Evolutionary conservation across 1,140 invertebrate species (phyloP).

Genomic region (Sarcophaga bullata): DNA sequence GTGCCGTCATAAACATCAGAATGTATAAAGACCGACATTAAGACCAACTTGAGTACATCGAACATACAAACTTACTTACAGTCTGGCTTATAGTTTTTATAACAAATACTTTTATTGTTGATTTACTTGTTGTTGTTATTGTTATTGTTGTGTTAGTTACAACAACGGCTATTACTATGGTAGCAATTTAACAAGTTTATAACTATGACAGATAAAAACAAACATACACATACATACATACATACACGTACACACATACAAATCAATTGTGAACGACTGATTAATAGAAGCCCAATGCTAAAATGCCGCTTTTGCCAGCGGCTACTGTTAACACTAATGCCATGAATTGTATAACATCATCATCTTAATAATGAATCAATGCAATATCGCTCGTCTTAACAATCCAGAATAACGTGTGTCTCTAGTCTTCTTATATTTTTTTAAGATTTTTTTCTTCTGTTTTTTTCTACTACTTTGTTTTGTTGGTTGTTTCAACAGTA

Average conservation of each 20-base stretch:
- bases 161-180: neutral
- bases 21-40: neutral
- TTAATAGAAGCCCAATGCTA: neutral
- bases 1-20: slow-evolving; percentile 20
- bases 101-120: no score
- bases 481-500: neutral
- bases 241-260: neutral
- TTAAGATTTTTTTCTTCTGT: neutral
- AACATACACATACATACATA: neutral
- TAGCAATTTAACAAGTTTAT: slow-evolving; percentile 23
- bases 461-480: neutral
- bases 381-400: neutral
- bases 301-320: neutral
- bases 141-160: neutral
- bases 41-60: neutral
- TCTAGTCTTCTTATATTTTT: no score
- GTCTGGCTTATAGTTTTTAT: neutral
- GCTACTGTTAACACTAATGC: slow-evolving; percentile 16
- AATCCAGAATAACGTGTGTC: slow-evolving; percentile 22
- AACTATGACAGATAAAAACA: neutral
- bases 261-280: no score
- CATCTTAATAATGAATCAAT: neutral
- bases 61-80: neutral
- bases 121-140: no score
- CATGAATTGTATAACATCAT: slow-evolving; percentile 16